These are phyloP conservation scores for Drosophila emarginata DNA, from an alignment of 2,888 invertebrate species.

Conservation along the genomic window DNA sequence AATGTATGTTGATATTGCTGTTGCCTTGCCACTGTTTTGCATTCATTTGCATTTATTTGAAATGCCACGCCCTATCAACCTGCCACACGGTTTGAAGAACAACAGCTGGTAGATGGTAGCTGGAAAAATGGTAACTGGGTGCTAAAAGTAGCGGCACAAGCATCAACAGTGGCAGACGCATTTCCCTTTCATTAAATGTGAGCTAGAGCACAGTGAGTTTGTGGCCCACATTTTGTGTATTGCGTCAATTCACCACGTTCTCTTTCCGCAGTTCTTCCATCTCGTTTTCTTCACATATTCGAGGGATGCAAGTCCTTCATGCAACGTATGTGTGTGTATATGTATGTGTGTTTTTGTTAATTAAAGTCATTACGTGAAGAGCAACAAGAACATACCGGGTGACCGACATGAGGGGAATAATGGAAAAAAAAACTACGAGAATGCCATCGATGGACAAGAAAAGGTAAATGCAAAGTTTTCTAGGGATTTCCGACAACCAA, in stretches of 20 bases:
- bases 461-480: constrained; percentile 3
- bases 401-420: not conserved
- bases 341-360: constrained; percentile 13
- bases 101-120: not conserved
- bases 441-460: not conserved
- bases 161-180: not conserved
- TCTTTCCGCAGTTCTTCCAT: not conserved
- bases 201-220: not conserved
- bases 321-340: not conserved
- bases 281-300: too few relatives aligned
- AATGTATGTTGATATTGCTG: not conserved
- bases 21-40: not conserved
- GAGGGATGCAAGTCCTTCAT: not conserved
- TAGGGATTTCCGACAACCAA: not conserved
- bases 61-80: not conserved
- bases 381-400: constrained; percentile 3
- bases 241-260: not conserved
- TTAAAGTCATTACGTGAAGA: constrained; percentile 16
- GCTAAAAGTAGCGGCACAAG: not conserved
- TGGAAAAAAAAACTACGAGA: not conserved
- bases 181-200: constrained; percentile 13
- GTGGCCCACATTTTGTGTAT: constrained; percentile 20
- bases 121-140: too few relatives aligned
- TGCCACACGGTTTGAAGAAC: not conserved
- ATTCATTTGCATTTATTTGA: constrained; percentile 9